Evolutionary conservation across 2,888 invertebrate genomes (phyloP).

Genomic region (Tupiocoris notatus): DNA sequence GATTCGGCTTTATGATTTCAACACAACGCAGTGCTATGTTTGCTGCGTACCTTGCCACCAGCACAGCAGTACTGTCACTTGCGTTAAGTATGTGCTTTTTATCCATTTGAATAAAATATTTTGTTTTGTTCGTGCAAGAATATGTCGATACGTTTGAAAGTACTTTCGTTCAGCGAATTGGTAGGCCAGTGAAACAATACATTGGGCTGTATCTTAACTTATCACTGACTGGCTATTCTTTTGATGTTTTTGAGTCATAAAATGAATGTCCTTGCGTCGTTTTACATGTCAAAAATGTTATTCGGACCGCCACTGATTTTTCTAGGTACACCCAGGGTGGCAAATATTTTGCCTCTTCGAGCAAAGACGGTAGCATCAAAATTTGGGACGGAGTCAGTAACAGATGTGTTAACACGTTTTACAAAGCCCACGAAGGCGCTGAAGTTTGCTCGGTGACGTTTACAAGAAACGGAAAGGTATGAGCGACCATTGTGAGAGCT

Average conservation of each 20-base stretch:
- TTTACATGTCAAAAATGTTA: no score
- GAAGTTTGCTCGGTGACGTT: constrained; percentile 93
- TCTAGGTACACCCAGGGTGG: constrained; percentile 67
- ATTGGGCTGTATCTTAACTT: no score
- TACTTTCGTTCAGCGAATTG: no score
- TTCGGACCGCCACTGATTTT: no score
- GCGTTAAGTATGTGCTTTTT: constrained; percentile 67
- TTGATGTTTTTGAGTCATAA: no score
- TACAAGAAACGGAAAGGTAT: constrained; percentile 91
- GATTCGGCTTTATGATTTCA: constrained; percentile 88
- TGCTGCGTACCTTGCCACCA: constrained; percentile 85
- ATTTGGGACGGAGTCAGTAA: constrained; percentile 96
- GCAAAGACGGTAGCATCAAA: constrained; percentile 91
- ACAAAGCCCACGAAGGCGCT: constrained; percentile 89
- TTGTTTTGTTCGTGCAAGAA: no score
- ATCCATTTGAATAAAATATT: no score
- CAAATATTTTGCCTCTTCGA: constrained; percentile 76
- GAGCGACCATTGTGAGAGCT: no score
- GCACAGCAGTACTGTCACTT: constrained; percentile 73
- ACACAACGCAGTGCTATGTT: constrained; percentile 94
- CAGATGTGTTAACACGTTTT: constrained; percentile 88
- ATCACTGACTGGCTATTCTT: no score
- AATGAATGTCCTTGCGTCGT: no score
- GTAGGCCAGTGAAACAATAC: no score
- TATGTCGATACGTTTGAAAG: no score